Evolutionary conservation across 2,797 vertebrate species (phyloP), one percentile per base, ranked within the genome.

Genomic region (Dendrocincla fuliginosa): DNA sequence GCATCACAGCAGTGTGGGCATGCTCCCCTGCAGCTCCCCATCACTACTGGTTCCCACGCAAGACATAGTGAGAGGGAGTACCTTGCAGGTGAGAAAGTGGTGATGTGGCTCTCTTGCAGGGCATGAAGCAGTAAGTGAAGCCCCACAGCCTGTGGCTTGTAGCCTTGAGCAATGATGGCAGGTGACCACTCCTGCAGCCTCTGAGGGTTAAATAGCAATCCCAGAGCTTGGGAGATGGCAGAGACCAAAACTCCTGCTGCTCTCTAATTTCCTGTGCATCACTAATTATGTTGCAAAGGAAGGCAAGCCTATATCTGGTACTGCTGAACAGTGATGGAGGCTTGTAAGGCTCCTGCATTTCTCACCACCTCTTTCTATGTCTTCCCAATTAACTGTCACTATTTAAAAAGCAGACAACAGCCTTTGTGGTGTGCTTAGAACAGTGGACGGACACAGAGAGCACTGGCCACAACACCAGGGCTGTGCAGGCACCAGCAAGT

Each of bases 381-480:
- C n/a, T 63, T 76, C 25, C 19, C 53, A 59, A 4, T 7, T 24
- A 59, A 8, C 24, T 75, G 30, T 13, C 32, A 35, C 32, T 60
- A 6, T 52, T 65, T 60, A 55, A 60, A 90, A 74, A 50, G 23
- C 50, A 82, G 53, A 25, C 0, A 0, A 35, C 4, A 27, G 33
- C 42, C 47, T 93, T 65, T 0, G 0, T 47, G 67, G 24, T 23
- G 37, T 28, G 47, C 23, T 20, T 32, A 56, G 52, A 47, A 61
- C 18, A 24, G 33, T 0, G 0, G 28, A 75, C 42, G 42, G 35
- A 75, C 57, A 33, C 0, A 0, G 35, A 47, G 23, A 23, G 11
- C 0, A 0, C 24, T 32, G 39, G 28, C 16, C 6, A 19, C 28
- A 71, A 55, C 65, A n/a, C 44, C 9, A 30, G 6, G 7, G 39